These are phyloP conservation scores for Grallaria varia DNA, from an alignment of 2,113 vertebrate species.

Conservation along the genomic window DNA sequence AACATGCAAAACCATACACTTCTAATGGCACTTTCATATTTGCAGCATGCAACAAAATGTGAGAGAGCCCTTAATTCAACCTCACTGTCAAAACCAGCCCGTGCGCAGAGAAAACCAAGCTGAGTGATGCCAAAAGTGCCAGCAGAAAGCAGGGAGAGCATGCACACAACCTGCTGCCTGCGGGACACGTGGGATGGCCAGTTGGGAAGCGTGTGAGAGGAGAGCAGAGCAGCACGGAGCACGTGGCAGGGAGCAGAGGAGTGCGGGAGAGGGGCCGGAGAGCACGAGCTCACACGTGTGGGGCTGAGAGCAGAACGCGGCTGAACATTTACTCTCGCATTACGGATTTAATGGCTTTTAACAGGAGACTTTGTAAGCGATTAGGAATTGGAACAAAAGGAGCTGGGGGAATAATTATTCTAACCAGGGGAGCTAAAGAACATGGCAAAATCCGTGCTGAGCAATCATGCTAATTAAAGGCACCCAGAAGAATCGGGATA, in stretches of 20 bases:
- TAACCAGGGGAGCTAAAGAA: slow-evolving; percentile 51
- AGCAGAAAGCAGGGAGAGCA: neutral
- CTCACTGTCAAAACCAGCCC: neutral
- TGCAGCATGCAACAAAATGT: neutral
- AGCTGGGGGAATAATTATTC: slow-evolving; percentile 57
- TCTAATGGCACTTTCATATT: neutral
- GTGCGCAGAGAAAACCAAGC: neutral
- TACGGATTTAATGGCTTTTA: slow-evolving; percentile 67
- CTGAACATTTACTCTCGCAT: slow-evolving; percentile 16
- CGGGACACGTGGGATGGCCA: neutral
- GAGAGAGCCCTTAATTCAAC: neutral
- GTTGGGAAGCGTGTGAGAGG: neutral
- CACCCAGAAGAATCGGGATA: slow-evolving; percentile 67
- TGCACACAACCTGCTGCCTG: neutral
- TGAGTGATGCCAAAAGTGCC: neutral
- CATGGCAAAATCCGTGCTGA: neutral
- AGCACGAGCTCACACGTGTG: neutral
- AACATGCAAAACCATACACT: neutral
- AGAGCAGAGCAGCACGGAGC: neutral
- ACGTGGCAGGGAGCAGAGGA: slow-evolving; percentile 22
- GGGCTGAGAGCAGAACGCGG: neutral
- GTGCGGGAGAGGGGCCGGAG: neutral
- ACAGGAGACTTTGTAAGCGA: slow-evolving; percentile 61
- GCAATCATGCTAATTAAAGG: slow-evolving; percentile 72
- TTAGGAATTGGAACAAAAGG: slow-evolving; percentile 66